Evolutionary conservation across 2,797 vertebrate genomes (phyloP).

Genomic region (Centroberyx gerrardi): DNA sequence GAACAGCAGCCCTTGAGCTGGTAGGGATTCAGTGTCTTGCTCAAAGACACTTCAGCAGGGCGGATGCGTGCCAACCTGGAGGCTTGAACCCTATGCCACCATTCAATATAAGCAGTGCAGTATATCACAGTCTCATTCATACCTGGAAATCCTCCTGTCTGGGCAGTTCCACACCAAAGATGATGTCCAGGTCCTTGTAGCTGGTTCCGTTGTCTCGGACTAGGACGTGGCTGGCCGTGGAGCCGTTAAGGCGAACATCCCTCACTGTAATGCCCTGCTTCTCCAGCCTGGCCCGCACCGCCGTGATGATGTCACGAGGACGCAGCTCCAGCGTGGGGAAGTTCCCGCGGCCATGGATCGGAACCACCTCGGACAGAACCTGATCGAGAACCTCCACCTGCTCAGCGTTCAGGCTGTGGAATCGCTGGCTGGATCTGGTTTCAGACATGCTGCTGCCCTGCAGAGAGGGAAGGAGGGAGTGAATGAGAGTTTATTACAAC

Average conservation of each 20-base stretch:
- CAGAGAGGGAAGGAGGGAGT: constrained; percentile 18
- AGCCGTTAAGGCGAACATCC: constrained; percentile 95
- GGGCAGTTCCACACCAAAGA: constrained; percentile 94
- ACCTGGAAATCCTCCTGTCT: constrained; percentile 93
- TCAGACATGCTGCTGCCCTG: constrained; percentile 90
- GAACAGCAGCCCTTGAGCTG: not conserved
- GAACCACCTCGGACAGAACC: constrained; percentile 93
- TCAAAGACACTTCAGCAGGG: constrained; percentile 3
- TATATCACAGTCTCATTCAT: not conserved
- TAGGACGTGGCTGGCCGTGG: constrained; percentile 96
- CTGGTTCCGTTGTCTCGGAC: constrained; percentile 92
- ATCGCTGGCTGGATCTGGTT: constrained; percentile 87
- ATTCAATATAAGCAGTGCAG: not conserved
- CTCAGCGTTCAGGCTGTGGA: constrained; percentile 93
- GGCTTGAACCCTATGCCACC: not conserved
- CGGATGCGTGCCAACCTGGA: constrained; percentile 1
- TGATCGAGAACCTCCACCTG: constrained; percentile 94
- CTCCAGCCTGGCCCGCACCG: constrained; percentile 90
- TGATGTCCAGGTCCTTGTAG: constrained; percentile 98
- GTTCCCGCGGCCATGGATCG: constrained; percentile 96
- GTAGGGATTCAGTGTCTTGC: constrained; percentile 2
- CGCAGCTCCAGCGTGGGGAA: constrained; percentile 97
- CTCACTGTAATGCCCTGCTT: constrained; percentile 90
- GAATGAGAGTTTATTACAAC: constrained; percentile 46
- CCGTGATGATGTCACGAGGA: constrained; percentile 93